Conservation (phyloP, 2,888 invertebrate genomes). For the Octonoba sinensis region DNA sequence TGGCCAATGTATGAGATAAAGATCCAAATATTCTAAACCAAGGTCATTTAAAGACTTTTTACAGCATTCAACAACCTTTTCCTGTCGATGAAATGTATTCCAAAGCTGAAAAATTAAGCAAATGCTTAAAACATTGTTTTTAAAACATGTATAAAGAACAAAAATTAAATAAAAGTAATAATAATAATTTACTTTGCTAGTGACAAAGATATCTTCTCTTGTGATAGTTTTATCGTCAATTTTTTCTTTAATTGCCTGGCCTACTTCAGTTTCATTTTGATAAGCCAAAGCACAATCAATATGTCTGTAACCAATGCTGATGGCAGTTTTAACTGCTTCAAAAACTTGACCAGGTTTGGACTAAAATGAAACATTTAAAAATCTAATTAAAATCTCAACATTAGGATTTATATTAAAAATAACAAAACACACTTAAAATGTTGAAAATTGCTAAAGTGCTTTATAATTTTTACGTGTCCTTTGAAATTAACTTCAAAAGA, state of each 20-base stretch:
- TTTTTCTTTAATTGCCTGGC: slow-evolving; percentile 69
- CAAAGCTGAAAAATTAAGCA: slow-evolving; percentile 76
- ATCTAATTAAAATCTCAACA: not conserved
- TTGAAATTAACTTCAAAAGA: too few species aligned
- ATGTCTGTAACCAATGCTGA: slow-evolving; percentile 70
- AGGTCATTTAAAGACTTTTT: slow-evolving; percentile 80
- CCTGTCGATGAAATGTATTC: slow-evolving; percentile 88
- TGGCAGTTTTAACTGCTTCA: slow-evolving; percentile 69
- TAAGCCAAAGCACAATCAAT: slow-evolving; percentile 71
- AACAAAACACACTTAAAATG: too few species aligned
- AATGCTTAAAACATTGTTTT: not conserved
- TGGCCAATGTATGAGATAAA: slow-evolving; percentile 95
- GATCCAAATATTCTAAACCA: slow-evolving; percentile 83
- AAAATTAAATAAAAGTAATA: not conserved
- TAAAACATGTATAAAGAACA: not conserved
- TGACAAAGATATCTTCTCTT: slow-evolving; percentile 71
- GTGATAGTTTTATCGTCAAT: slow-evolving; percentile 69
- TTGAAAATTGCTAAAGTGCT: too few species aligned
- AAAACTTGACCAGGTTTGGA: slow-evolving; percentile 74
- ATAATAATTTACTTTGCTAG: slow-evolving; percentile 69
- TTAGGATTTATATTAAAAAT: too few species aligned
- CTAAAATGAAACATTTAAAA: slow-evolving; percentile 72
- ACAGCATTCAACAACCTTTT: slow-evolving; percentile 81
- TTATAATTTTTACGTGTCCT: too few species aligned
- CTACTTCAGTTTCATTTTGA: slow-evolving; percentile 70